Percentiles rank a stretch among this genome's conserved stretches.
Conservation (phyloP, 2,113 vertebrate genomes). For the Seriola rivoliana region DNA sequence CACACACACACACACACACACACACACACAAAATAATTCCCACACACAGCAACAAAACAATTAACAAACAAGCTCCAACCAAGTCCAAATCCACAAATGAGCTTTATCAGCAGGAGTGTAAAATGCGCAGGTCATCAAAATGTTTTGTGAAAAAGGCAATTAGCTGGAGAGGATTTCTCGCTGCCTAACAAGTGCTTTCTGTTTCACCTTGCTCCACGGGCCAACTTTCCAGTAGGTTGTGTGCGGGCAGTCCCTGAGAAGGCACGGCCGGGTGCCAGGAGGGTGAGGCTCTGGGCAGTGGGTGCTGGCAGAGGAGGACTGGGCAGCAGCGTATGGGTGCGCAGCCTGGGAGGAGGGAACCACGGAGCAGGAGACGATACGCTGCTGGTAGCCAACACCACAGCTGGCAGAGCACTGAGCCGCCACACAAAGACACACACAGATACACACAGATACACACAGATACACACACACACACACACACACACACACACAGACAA, state of each 20-base stretch:
- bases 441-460: slow-evolving; percentile 33
- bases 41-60: slow-evolving; percentile 21
- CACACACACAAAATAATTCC: not conserved
- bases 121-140: slow-evolving; percentile 35
- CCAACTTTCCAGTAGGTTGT: slow-evolving; percentile 89
- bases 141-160: slow-evolving; percentile 25
- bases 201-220: slow-evolving; percentile 87
- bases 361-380: slow-evolving; percentile 87
- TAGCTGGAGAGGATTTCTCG: slow-evolving; percentile 21
- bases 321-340: slow-evolving; percentile 55
- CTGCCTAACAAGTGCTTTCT: slow-evolving; percentile 13
- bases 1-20: not conserved
- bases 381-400: slow-evolving; percentile 84
- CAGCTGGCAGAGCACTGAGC: slow-evolving; percentile 91
- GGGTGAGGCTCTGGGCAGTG: slow-evolving; percentile 85
- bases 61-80: slow-evolving; percentile 7
- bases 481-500: slow-evolving; percentile 29
- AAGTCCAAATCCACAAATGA: slow-evolving; percentile 33
- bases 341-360: slow-evolving; percentile 67
- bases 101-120: slow-evolving; percentile 13
- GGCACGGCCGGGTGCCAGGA: slow-evolving; percentile 81
- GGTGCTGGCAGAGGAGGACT: slow-evolving; percentile 54
- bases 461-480: slow-evolving; percentile 22
- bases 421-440: not conserved
- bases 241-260: slow-evolving; percentile 84